These are phyloP conservation scores for Macrotrachela quadricornifera DNA, from an alignment of 1,140 invertebrate genomes.

Conservation along the genomic window DNA sequence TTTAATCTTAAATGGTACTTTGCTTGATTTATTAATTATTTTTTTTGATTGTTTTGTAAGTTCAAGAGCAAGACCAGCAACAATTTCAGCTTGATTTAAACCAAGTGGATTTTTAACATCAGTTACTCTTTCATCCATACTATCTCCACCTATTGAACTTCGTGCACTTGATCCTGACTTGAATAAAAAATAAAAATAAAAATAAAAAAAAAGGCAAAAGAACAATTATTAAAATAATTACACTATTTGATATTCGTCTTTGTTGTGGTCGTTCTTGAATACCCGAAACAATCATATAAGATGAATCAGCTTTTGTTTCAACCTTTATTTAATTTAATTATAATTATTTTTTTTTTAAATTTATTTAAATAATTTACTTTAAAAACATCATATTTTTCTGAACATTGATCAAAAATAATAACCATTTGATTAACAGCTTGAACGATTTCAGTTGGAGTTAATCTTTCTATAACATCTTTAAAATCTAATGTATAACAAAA, in stretches of 20 bases:
- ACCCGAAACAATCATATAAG: constrained; percentile 65
- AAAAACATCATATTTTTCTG: no score
- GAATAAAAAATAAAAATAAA: no score
- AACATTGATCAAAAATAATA: constrained; percentile 46
- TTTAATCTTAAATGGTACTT: neutral
- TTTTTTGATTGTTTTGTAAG: neutral
- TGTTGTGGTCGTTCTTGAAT: neutral
- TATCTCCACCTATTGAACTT: no score
- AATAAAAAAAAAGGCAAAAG: no score
- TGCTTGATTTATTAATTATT: neutral
- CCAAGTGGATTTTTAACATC: neutral
- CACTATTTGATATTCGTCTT: neutral
- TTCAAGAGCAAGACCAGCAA: neutral
- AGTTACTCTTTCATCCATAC: no score
- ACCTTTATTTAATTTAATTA: constrained; percentile 35
- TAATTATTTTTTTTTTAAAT: neutral
- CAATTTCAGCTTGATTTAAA: neutral
- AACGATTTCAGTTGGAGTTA: constrained; percentile 56
- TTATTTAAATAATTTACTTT: no score
- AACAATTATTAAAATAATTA: no score
- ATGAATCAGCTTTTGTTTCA: constrained; percentile 53
- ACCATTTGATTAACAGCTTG: constrained; percentile 60
- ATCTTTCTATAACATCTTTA: constrained; percentile 34
- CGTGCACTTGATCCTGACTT: no score
- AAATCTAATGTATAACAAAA: constrained; percentile 42